A percentile compares a stretch with the other conserved stretches of the same genome.
phyloP scores from a whole-genome alignment of 2,797 vertebrate species.

The Anisognathus igniventris region DNA sequence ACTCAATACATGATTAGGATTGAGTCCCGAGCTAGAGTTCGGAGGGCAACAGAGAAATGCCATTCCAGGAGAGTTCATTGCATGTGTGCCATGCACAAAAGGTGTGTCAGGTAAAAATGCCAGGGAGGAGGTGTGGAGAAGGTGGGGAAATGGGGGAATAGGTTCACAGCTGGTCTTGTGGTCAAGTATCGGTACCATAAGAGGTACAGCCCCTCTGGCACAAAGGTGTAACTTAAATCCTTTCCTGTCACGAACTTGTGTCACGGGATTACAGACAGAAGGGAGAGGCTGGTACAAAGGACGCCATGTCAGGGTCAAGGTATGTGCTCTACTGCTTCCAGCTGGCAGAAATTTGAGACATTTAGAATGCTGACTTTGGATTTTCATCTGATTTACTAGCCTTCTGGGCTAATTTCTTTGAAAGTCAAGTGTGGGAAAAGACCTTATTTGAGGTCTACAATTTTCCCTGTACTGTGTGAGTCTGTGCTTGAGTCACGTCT shows the following conservation, averaged over 20 bases:
- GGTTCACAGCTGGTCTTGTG: background rate
- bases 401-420: background rate
- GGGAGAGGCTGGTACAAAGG: constrained; percentile 33
- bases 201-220: background rate
- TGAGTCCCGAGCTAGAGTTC: background rate
- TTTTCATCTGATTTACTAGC: constrained; percentile 3
- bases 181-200: background rate
- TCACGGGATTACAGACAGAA: background rate
- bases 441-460: background rate
- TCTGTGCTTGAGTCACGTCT: background rate
- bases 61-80: background rate
- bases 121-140: background rate
- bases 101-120: background rate
- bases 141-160: background rate
- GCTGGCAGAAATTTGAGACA: background rate
- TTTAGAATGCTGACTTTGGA: constrained; percentile 8
- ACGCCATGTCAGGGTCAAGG: background rate
- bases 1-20: background rate
- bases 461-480: background rate
- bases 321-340: background rate
- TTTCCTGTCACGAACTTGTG: background rate
- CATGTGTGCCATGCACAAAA: background rate
- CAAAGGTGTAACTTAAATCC: background rate
- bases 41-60: background rate
- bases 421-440: background rate